phyloP scores from a whole-genome alignment of 1,140 invertebrate genomes.

The Ruditapes philippinarum region DNA sequence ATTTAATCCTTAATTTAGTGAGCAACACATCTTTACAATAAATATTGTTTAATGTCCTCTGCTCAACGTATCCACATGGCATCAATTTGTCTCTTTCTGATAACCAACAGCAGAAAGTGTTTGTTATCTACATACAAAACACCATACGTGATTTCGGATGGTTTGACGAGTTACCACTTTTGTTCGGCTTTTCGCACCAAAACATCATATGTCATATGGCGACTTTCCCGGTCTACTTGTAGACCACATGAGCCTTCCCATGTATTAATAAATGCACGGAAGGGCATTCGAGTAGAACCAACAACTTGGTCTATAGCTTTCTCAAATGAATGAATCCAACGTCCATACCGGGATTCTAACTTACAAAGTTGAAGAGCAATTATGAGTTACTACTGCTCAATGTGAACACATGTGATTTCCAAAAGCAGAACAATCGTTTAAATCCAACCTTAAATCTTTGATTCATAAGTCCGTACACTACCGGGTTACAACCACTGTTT shows the following conservation, averaged over 20 bases:
- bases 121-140: too few relatives aligned
- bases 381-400: not conserved
- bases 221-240: not conserved
- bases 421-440: conserved; percentile 70
- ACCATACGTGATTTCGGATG: too few relatives aligned
- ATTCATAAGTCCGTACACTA: conserved; percentile 83
- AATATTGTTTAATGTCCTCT: too few relatives aligned
- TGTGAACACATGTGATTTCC: conserved; percentile 18
- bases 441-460: conserved; percentile 77
- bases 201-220: not conserved
- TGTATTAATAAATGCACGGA: not conserved
- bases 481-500: conserved; percentile 82
- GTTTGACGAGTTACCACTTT: too few relatives aligned
- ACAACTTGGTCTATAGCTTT: not conserved
- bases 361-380: too few relatives aligned
- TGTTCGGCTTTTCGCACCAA: too few relatives aligned
- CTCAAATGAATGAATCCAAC: not conserved
- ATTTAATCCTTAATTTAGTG: too few relatives aligned
- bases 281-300: not conserved
- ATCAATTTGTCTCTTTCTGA: too few relatives aligned
- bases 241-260: not conserved
- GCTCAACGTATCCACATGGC: too few relatives aligned
- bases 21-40: too few relatives aligned
- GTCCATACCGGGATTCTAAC: too few relatives aligned
- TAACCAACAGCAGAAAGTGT: too few relatives aligned